Conservation (phyloP, 1,140 invertebrate species). For the Chironomus striatipennis region DNA sequence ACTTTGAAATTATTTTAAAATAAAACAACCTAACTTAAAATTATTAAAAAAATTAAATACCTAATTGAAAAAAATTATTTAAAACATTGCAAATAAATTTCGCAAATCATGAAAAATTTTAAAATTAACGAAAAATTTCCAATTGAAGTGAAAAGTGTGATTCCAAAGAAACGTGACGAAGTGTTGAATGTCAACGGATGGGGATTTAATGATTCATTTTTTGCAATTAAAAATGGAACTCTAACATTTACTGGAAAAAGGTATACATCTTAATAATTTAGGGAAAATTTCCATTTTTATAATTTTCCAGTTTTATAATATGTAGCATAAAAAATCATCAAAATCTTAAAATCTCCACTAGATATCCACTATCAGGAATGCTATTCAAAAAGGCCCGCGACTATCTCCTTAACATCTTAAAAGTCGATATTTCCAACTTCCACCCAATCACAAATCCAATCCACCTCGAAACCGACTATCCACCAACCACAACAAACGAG, state of each 20-base stretch:
- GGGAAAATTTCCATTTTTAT: no score
- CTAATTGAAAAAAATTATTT: no score
- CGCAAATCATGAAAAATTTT: no score
- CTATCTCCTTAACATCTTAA: neutral
- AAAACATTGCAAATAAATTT: no score
- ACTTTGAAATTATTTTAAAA: no score
- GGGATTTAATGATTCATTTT: slow-evolving; percentile 76
- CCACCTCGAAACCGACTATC: neutral
- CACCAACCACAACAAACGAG: neutral
- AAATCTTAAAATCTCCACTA: no score
- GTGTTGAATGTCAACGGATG: slow-evolving; percentile 92
- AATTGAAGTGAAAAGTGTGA: neutral
- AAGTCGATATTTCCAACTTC: neutral
- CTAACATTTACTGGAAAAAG: slow-evolving; percentile 39
- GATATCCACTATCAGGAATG: neutral
- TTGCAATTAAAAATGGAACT: slow-evolving; percentile 31
- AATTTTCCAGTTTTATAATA: no score
- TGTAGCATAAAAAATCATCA: no score
- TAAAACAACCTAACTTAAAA: no score
- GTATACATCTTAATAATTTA: no score
- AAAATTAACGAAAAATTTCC: neutral
- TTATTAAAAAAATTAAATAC: no score
- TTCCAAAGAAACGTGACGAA: slow-evolving; percentile 48
- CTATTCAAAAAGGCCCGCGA: no score
- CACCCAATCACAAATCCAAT: neutral